Base-by-base conservation (phyloP, 2,113 vertebrate species). In the Cebidichthys violaceus region DNA sequence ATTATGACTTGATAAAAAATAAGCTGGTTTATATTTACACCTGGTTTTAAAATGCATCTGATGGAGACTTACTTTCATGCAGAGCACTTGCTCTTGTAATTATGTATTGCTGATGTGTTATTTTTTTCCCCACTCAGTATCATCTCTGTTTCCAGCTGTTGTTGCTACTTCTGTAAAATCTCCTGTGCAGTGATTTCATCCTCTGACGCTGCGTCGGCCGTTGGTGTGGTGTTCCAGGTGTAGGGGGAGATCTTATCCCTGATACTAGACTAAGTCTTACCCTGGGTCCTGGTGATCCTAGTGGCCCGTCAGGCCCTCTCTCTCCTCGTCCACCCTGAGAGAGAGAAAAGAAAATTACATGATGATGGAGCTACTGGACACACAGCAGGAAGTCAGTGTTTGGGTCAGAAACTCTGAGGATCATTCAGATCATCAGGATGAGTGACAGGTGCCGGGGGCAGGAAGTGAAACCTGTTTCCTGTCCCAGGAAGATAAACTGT, bases 321-420 rank as follows among this genome's bases (percentile, higher is more conserved):
- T 92, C 94, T 57, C 98, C 98, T 95, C 96, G 95, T 62, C 93
- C 93, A 68, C 98, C 98, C 98, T 99, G 78, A 77, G 85, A 62
- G 5, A 72, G 2, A 71, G 5, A 43, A 76, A 57, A 70, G 1
- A 20, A 31, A 41, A 1, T 13, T 31, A 2, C 0, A 75, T 47
- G 8, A 29, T 69, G 43, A 27, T 69, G 6, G 4, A 18, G 15
- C 27, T 20, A 10, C 22, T 15, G 33, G 33, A 64, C 61, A 37
- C 57, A 18, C 2, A 65, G 37, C 61, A 22, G 61, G 10, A 64
- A 7, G 20, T 65, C 20, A 37, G 31, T 8, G 27, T 4, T 15
- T 6, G 4, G 33, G 22, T n/a, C 24, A n/a, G 35, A 39, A 65
- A 24, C 4, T 24, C 20, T 39, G 20, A 7, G 35, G 35, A 8